phyloP scores from a whole-genome alignment of 2,113 vertebrate genomes.

The Herpailurus yagouaroundi region DNA sequence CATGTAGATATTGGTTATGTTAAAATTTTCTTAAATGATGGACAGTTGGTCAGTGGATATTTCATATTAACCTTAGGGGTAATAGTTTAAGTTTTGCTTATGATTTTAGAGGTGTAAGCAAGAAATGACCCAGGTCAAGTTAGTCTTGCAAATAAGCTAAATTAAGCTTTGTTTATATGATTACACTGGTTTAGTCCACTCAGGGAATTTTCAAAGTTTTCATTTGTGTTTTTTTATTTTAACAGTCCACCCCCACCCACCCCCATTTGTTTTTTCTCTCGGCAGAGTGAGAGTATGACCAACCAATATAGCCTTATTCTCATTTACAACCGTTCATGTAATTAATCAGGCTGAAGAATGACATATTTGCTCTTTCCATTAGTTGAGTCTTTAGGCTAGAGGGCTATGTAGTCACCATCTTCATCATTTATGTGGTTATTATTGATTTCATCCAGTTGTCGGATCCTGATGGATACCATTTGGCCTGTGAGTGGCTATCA shows the following conservation, averaged over 20 bases:
- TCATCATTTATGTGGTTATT: not conserved
- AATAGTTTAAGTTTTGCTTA: not conserved
- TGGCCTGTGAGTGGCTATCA: not conserved
- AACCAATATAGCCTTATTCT: not conserved
- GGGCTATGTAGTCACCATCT: not conserved
- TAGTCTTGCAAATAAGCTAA: not conserved
- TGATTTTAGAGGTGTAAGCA: not conserved
- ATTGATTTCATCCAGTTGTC: not conserved
- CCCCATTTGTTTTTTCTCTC: not conserved
- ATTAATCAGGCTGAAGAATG: not conserved
- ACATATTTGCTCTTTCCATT: not conserved
- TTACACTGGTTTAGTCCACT: not conserved
- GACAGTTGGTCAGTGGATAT: not conserved
- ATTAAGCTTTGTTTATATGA: not conserved
- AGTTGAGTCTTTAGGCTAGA: not conserved
- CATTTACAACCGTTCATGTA: not conserved
- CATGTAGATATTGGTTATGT: not conserved
- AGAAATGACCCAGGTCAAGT: not conserved
- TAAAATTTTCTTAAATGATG: not conserved
- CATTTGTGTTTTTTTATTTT: not conserved
- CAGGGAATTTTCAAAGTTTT: not conserved
- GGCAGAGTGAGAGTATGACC: not conserved
- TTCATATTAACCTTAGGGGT: not conserved
- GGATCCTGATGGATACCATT: not conserved
- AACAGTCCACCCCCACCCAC: not conserved